Percentiles rank a stretch among this genome's conserved stretches.
phyloP scores from a whole-genome alignment of 2,888 invertebrate species.

The Scaptomyza cyrtandrae region DNA sequence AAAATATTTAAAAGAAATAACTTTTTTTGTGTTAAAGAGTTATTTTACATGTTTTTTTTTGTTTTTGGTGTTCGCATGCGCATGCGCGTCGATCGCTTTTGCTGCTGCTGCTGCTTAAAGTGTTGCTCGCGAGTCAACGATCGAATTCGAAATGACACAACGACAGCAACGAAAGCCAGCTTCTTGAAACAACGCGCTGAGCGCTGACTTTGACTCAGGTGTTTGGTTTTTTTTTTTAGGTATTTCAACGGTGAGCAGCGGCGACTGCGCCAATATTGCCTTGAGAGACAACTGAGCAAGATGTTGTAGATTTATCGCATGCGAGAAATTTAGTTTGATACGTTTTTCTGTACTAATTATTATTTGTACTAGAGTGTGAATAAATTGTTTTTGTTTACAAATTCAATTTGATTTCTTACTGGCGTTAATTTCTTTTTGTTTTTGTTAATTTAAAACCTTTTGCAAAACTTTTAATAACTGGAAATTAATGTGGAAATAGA shows the following conservation, averaged over 20 bases:
- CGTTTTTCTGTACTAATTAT: not conserved
- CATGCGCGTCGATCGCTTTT: constrained; percentile 66
- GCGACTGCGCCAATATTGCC: constrained; percentile 9
- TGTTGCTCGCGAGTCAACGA: constrained; percentile 76
- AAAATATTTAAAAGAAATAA: constrained; percentile 17
- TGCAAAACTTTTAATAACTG: not conserved
- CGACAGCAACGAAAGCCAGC: constrained; percentile 39
- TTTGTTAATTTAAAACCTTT: constrained; percentile 3
- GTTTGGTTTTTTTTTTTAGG: constrained; percentile 4
- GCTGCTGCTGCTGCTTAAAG: constrained; percentile 23
- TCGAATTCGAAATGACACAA: constrained; percentile 80
- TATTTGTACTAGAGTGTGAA: constrained; percentile 30
- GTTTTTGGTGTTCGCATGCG: constrained; percentile 51
- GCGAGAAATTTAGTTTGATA: constrained; percentile 44
- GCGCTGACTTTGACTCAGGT: constrained; percentile 19
- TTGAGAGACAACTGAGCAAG: constrained; percentile 21
- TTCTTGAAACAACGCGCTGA: constrained; percentile 25
- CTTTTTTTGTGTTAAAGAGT: constrained; percentile 1
- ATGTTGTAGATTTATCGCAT: constrained; percentile 55
- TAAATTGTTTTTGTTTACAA: constrained; percentile 25
- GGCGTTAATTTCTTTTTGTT: constrained; percentile 13
- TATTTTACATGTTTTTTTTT: constrained; percentile 5
- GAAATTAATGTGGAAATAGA: not conserved
- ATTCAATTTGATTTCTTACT: constrained; percentile 21
- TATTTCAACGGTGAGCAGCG: constrained; percentile 17